Evolutionary conservation across 2,797 vertebrate species (phyloP).

Genomic region (Staurois parvus): DNA sequence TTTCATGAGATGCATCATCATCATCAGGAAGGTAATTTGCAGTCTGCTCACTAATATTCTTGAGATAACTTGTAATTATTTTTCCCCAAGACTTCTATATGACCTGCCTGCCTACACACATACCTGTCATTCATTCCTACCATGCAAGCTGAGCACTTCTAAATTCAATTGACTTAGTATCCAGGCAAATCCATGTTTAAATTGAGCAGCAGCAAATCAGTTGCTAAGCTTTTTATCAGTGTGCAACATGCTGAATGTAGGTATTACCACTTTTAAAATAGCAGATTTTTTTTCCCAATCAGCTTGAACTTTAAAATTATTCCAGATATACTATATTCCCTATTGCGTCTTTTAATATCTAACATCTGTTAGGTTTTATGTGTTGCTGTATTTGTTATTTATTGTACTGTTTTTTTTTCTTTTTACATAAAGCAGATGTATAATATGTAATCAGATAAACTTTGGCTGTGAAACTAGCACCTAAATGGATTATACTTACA

Average conservation of each 20-base stretch:
- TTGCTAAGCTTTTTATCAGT: constrained; percentile 57
- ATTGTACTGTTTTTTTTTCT: constrained; percentile 6
- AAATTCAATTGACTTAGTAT: constrained; percentile 55
- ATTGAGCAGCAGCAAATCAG: constrained; percentile 53
- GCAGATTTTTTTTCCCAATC: constrained; percentile 9
- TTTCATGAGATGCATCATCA: not conserved
- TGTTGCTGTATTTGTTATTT: constrained; percentile 21
- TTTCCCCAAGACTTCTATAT: constrained; percentile 14
- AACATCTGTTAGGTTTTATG: constrained; percentile 23
- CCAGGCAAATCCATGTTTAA: constrained; percentile 58
- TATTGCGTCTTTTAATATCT: constrained; percentile 29
- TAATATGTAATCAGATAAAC: constrained; percentile 37
- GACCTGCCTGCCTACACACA: constrained; percentile 20
- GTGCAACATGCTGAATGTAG: constrained; percentile 38
- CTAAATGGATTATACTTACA: constrained; percentile 46
- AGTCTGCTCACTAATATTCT: not conserved
- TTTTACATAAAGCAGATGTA: constrained; percentile 35
- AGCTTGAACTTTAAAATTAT: constrained; percentile 37
- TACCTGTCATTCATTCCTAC: constrained; percentile 46
- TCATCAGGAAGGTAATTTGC: constrained; percentile 2
- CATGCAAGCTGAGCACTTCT: constrained; percentile 31
- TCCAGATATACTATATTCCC: constrained; percentile 21
- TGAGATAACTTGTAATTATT: constrained; percentile 34
- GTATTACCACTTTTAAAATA: constrained; percentile 31
- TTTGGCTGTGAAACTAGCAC: constrained; percentile 8